Evolutionary conservation across 2,113 vertebrate species (phyloP), one percentile per base, ranked within the genome.

Genomic region (Barbus barbus): DNA sequence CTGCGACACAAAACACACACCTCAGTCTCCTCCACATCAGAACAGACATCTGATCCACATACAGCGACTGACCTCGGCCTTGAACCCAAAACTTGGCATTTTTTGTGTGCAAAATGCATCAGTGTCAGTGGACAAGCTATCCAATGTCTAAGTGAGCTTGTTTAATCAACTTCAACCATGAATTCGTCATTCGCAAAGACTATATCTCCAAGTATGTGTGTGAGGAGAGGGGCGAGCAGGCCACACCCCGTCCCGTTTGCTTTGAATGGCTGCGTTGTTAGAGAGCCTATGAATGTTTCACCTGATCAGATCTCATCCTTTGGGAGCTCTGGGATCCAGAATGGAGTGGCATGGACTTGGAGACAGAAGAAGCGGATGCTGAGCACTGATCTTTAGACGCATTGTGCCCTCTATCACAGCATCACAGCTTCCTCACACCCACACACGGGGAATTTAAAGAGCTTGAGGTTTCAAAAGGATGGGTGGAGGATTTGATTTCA

Each of bases 371-470:
- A 58, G 58, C 33, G 26, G 80, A 67, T 33, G 18, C 67, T 67
- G 65, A 83, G 81, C 76, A 41, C 69, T 80, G 75, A 85, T 87
- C 86, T 87, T 80, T 83, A 83, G 60, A 3, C 60, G 53, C 86
- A 80, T 83, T 83, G 83, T 76, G 7, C 36, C 38, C 65, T 73
- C 48, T 81, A 85, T 87, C 83, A 36, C 22, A 44, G 7, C 75
- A 87, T 87, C 86, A 74, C 80, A 26, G 56, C 86, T 79, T 79
- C 75, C 80, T 85, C 67, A 67, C 11, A 78, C 79, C 24, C 8
- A 20, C 75, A 33, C 67, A 65, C 4, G 6, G 56, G 73, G 56
- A 65, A 77, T 77, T 67, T 60, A n/a, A 76, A 58, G 76, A 85
- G 75, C 73, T 53, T 31, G 61, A 28, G 26, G 48, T 79, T 76